Evolutionary conservation across 2,797 vertebrate genomes (phyloP), one percentile per base, ranked within the genome.

Genomic region (Cygnus olor): DNA sequence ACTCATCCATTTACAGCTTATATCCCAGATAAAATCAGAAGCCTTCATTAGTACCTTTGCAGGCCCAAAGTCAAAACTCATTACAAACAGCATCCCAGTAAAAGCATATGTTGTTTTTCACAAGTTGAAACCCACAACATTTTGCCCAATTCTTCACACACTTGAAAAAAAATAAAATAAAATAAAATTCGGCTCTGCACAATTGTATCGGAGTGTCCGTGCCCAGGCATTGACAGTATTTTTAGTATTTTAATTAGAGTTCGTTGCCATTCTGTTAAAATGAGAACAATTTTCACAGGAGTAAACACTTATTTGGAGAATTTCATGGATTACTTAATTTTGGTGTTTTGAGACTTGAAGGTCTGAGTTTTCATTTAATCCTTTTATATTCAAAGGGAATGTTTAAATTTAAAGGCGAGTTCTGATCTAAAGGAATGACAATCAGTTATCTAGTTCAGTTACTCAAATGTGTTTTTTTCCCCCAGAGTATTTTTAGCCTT

Each of bases 41-140:
- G 44, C 32, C 60, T 57, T 91, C 69, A 78, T 80, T n/a, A 93
- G 69, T 15, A 34, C 30, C 66, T 80, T n/a, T n/a, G 40, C 3
- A 80, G 63, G 85, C 79, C 83, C 88, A 44, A 90, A 85, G 90
- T 81, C 61, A 91, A 80, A 84, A 65, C 53, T 72, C 10, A 3
- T 74, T 44, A 74, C 80, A 64, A 95, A 83, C 60, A 88, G 27
- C 19, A 79, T 44, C 28, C 42, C 70, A 47, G 73, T 53, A 71
- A 42, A 94, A 85, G 65, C 92, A 68, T 82, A 82, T 83, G 73
- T 24, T 85, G 80, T 30, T 90, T 90, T 90, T 93, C 83, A 78
- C 86, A 91, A 84, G 80, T 4, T 91, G 49, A 94, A 95, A 84
- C 83, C 57, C 61, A 83, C 77, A 60, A 53, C 11, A 5, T 58